Conservation (phyloP, 1,140 invertebrate species). For the Heliconius himera region DNA sequence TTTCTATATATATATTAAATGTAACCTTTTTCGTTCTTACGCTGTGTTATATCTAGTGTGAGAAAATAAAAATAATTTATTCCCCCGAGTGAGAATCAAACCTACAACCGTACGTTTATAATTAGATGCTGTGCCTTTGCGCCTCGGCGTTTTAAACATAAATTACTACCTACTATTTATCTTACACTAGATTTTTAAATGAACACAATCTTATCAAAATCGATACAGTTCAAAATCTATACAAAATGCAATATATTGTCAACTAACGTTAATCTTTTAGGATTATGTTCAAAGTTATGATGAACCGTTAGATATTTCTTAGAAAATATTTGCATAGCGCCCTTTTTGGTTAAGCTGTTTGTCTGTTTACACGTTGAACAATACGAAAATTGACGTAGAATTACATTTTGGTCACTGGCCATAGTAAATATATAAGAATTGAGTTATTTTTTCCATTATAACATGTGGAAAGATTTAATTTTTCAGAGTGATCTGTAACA, state of each 20-base stretch:
- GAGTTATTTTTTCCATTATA: not conserved
- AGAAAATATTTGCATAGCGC: slow-evolving; percentile 29
- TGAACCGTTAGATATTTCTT: slow-evolving; percentile 12
- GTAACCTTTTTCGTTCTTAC: no score
- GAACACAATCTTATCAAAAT: no score
- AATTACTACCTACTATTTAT: no score
- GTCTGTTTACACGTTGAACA: slow-evolving; percentile 10
- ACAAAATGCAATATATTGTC: not conserved
- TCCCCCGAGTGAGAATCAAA: no score
- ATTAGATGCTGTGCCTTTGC: no score
- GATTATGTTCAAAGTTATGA: not conserved
- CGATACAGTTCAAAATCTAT: not conserved
- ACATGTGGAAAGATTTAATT: not conserved
- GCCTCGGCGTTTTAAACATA: no score
- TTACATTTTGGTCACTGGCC: not conserved
- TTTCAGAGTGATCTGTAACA: not conserved
- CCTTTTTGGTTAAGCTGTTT: slow-evolving; percentile 16
- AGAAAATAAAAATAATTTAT: no score
- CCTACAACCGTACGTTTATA: no score
- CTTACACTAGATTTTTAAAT: no score
- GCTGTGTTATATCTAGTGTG: no score
- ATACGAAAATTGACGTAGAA: not conserved
- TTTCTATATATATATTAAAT: no score
- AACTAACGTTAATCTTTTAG: not conserved
- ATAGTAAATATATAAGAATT: not conserved